Base-by-base conservation (phyloP, 2,888 invertebrate species). In the Galeopsomyia nigrocyanea region DNA sequence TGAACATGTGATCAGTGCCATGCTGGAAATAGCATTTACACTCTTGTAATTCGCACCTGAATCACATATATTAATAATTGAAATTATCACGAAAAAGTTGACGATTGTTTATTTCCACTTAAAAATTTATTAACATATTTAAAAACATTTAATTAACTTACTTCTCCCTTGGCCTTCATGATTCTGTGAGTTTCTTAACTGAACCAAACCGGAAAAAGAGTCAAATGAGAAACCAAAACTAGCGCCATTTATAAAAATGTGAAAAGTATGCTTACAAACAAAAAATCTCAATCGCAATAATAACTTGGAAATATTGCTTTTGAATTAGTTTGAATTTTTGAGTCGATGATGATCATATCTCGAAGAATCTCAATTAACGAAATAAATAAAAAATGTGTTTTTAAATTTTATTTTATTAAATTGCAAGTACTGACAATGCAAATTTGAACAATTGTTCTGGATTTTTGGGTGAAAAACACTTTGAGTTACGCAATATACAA, bases 81-180 rank as follows among this genome's bases (percentile, higher is more conserved):
- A 39, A 39, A 39, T 39, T 39, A 39, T 39, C 39, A 1, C 10
- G 39, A 73, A 73, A 68, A 55, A 22, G 50, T 17, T 47, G 39
- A 16, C 21, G n/a, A 47, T 47, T 39, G 10, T 21, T 56, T 56
- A 56, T 3, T 57, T 22, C 14, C 5, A 57, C 7, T n/a, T 7
- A 21, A 71, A 65, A 68, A 67, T 19, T 10, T 6, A 16, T 39
- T 56, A 67, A 10, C 10, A 39, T 39, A 1, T 39, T 7, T 39
- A 10, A 39, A 39, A 39, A 39, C 39, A 39, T 39, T 39, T 10
- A 65, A 75, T 50, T 57, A 50, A 73, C 77, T 74, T 72, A 78
- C 78, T 74, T 78, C 78, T 76, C 78, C 78, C 61, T 78, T 78
- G 51, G 78, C 78, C 65, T 78, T 78, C 78, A 78, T 78, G 68